phyloP scores from a whole-genome alignment of 1,140 invertebrate genomes.

The Periplaneta americana region DNA sequence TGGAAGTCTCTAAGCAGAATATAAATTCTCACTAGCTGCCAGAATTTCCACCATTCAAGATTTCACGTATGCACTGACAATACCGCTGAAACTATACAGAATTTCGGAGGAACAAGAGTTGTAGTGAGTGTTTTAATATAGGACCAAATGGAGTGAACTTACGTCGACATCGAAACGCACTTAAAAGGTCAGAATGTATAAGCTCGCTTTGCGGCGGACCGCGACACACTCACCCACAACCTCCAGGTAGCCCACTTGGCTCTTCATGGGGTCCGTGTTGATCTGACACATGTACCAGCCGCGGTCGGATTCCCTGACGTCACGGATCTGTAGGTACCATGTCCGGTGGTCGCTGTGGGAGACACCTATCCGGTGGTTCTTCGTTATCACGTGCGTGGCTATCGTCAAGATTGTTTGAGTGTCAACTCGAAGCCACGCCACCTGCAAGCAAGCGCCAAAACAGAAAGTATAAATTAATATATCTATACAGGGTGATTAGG shows the following conservation, averaged over 20 bases:
- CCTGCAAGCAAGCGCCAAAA: constrained; percentile 32
- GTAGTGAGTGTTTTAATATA: background rate
- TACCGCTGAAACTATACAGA: background rate
- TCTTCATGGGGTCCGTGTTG: constrained; percentile 54
- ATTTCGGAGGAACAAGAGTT: background rate
- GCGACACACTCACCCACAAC: constrained; percentile 44
- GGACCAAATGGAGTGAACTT: background rate
- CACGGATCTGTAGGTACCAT: constrained; percentile 46
- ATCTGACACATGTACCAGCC: constrained; percentile 55
- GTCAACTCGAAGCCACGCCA: constrained; percentile 55
- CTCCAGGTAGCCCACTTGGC: constrained; percentile 48
- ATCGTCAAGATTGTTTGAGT: constrained; percentile 56
- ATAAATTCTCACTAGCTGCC: no score
- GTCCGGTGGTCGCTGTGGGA: constrained; percentile 48
- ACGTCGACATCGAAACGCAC: background rate
- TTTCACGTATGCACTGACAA: background rate
- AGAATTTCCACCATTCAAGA: no score
- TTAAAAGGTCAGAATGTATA: no score
- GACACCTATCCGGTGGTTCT: constrained; percentile 50
- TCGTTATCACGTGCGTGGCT: constrained; percentile 47
- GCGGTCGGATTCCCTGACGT: constrained; percentile 41
- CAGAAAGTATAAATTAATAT: background rate
- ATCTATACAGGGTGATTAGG: no score
- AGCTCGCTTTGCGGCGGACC: no score
- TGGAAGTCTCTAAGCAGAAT: no score